These are phyloP conservation scores for Parus major DNA, from an alignment of 2,113 vertebrate species.

Conservation along the genomic window DNA sequence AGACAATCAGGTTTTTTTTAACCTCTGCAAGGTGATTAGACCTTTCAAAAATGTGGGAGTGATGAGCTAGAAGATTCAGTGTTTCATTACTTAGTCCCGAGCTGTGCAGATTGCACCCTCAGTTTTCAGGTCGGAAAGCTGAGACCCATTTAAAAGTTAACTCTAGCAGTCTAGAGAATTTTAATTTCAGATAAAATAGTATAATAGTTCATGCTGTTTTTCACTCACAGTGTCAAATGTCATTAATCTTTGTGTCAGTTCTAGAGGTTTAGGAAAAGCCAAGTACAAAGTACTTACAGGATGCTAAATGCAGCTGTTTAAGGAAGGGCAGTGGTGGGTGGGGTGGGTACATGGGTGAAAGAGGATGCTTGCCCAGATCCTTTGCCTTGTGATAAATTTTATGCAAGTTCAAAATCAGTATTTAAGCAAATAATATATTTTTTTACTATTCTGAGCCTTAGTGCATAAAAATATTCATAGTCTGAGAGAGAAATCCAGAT, in stretches of 20 bases:
- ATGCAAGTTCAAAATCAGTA: neutral
- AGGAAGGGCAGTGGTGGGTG: neutral
- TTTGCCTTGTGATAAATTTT: neutral
- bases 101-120: neutral
- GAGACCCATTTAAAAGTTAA: neutral
- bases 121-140: neutral
- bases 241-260: constrained; percentile 76
- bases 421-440: neutral
- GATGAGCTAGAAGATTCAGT: neutral
- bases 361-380: neutral
- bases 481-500: neutral
- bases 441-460: neutral
- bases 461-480: neutral
- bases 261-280: constrained; percentile 43
- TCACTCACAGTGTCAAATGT: constrained; percentile 60
- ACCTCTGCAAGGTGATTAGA: neutral
- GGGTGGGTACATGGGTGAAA: neutral
- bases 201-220: constrained; percentile 51
- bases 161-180: neutral
- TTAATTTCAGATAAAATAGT: constrained; percentile 39
- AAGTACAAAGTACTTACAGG: constrained; percentile 69
- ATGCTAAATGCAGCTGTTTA: constrained; percentile 40
- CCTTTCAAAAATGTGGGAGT: neutral
- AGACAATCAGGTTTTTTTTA: neutral
- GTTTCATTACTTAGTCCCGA: neutral